Conservation (phyloP, 2,113 vertebrate species). For the Lophura nycthemera region DNA sequence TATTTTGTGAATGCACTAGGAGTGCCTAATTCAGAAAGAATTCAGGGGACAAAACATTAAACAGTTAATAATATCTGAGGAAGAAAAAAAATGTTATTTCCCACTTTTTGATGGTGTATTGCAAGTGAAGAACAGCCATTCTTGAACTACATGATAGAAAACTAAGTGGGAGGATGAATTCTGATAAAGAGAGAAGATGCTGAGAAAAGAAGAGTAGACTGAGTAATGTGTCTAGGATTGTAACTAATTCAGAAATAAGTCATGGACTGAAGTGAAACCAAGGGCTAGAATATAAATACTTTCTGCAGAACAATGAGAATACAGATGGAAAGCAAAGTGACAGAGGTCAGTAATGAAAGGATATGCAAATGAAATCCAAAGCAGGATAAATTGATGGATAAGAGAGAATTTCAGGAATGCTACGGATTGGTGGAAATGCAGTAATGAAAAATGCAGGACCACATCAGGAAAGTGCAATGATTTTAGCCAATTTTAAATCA, state of each 20-base stretch:
- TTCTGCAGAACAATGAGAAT: background rate
- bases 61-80: background rate
- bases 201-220: constrained; percentile 34
- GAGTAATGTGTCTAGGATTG: constrained; percentile 35
- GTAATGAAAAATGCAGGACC: background rate
- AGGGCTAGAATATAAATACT: constrained; percentile 55
- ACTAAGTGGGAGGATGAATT: constrained; percentile 19
- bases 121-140: background rate
- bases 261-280: constrained; percentile 26
- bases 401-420: background rate
- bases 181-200: constrained; percentile 4
- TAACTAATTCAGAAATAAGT: constrained; percentile 65
- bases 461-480: background rate
- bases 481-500: background rate
- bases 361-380: constrained; percentile 34
- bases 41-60: background rate
- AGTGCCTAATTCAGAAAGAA: background rate
- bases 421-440: background rate
- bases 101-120: background rate
- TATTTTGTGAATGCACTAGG: background rate
- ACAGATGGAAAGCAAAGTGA: background rate
- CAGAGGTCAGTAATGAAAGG: background rate
- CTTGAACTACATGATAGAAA: constrained; percentile 18
- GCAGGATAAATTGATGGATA: background rate
- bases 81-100: background rate